Evolutionary conservation across 2,888 invertebrate species (phyloP), one percentile per base, ranked within the genome.

Genomic region (Phragmatobia fuliginosa): DNA sequence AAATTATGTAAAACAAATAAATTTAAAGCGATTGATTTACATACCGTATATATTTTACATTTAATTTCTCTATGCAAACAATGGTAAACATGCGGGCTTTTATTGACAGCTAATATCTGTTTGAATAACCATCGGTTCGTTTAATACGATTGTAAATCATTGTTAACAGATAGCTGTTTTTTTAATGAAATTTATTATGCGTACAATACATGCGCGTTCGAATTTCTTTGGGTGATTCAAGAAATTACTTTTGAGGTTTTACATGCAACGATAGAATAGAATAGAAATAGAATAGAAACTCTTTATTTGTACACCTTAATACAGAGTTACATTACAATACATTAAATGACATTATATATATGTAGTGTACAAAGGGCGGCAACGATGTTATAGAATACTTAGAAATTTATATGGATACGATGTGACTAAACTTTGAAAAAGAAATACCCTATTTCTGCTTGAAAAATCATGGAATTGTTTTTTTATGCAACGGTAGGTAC

Each of bases 91-190:
- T 92, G 91, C 92, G 92, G 92, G 93, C 80, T 80, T 87, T 84
- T 91, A 94, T 93, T 90, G 90, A 90, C 87, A 90, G 87, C 85
- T 88, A 85, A 91, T 90, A 85, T 85, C 83, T 87, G 86, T 90
- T 91, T 89, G 87, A 91, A 91, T 88, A 87, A 85, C 83, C 86
- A 87, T 90, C 88, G 82, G 85, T 87, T 83, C 83, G 85, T 89
- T 91, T 84, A 87, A 86, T 86, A 84, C 79, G 72, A 82, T 82
- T 82, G 82, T 92, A 91, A 91, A 91, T 91, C 91, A 90, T 90
- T 85, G 89, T 91, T 91, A 90, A 88, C 87, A 77, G 84, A 83
- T 80, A 72, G 79, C 85, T 84, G 85, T 84, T 85, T 88, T 90
- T 88, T 88, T 85, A 85, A 80, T 85, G 76, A 87, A 88, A 91